Conservation (phyloP, 2,888 invertebrate species). For the Lumbricus terrestris region DNA sequence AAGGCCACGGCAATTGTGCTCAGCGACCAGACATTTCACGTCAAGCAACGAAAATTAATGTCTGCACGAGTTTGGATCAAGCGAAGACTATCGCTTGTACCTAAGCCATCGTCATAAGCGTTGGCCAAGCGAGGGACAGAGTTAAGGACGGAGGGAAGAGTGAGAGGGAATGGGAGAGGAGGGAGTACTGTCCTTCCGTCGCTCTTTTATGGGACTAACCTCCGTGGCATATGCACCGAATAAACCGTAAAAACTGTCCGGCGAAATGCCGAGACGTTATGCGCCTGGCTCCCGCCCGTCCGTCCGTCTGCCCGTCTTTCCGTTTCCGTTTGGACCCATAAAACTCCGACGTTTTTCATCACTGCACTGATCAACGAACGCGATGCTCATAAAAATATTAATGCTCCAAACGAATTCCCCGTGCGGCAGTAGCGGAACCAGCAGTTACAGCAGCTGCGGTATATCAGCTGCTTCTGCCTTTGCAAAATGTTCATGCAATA, state of each 20-base stretch:
- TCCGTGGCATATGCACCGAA: not conserved
- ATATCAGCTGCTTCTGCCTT: not conserved
- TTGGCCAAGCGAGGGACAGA: not conserved
- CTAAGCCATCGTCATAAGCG: not conserved
- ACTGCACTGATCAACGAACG: not conserved
- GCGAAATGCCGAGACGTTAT: not conserved
- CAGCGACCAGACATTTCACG: no score
- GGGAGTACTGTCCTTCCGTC: not conserved
- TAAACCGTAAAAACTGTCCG: slow-evolving; percentile 3
- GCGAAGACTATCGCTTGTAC: not conserved
- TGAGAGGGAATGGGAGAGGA: not conserved
- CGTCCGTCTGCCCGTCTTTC: no score
- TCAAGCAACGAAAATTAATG: not conserved
- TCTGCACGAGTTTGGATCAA: not conserved
- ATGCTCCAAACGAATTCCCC: not conserved
- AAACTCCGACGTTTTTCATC: not conserved
- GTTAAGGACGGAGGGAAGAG: no score
- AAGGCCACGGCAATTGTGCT: no score
- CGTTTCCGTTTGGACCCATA: not conserved
- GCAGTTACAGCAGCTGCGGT: no score
- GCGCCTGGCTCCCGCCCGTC: not conserved
- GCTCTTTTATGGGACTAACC: not conserved
- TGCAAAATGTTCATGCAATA: not conserved
- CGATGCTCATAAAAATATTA: not conserved
- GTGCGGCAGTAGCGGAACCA: no score